Evolutionary conservation across 1,140 invertebrate genomes (phyloP), one percentile per base, ranked within the genome.

Genomic region (Heliothis virescens): DNA sequence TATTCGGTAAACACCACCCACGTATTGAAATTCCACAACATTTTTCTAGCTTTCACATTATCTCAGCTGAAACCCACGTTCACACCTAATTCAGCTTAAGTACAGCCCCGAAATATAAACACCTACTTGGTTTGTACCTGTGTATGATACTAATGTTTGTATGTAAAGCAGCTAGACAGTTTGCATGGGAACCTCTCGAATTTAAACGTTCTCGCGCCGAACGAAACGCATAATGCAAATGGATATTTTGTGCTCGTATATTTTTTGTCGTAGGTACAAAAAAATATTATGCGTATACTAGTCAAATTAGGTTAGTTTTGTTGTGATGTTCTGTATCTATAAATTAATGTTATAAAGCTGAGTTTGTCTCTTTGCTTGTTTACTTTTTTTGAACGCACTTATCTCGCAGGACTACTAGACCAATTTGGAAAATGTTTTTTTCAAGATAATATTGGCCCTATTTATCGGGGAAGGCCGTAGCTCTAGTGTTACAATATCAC

Each of bases 81-180:
- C 52, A 4, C 3, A 53, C 13, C 15, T n/a, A n/a, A 53, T 7
- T 7, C n/a, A 53, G 13, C 13, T 10, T 21, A 3, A 21, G 11
- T 59, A 26, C 11, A 59, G 18, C 9, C 60, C 29, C 29, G 2
- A 18, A n/a, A 48, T 47, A 48, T n/a, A 57, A 57, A 18, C 16
- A 10, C 9, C 15, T 21, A 57, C 11, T 7, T 21, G 9, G 18
- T 57, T 55, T 26, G 13, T n/a, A 15, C n/a, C n/a, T 55, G n/a
- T 15, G 15, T 13, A 18, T 53, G n/a, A 2, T 18, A 41, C 26
- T 16, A 21, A 9, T 11, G 9, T 57, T 26, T 10, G 55, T 21
- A 74, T 74, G 34, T 74, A 60, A 74, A 74, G n/a, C 18, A n/a
- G 3, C 65, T 41, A 48, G 72, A 34, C 55, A 16, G 72, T 74